Evolutionary conservation across 2,888 invertebrate species (phyloP), one percentile per base, ranked within the genome.

Genomic region (Argyra leucocephala): DNA sequence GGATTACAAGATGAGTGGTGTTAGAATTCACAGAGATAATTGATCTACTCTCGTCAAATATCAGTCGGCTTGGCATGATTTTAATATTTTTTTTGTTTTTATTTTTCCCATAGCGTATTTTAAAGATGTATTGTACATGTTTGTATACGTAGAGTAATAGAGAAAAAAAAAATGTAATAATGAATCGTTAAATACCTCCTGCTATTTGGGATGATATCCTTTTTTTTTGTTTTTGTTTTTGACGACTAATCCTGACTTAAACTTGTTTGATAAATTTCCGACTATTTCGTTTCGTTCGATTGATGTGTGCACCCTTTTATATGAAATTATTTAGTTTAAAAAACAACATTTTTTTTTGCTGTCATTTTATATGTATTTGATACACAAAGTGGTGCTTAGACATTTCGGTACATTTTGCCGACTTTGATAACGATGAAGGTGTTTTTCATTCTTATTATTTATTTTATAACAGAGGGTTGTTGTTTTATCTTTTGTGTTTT

Each of bases 11-110:
- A 18, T 48, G 18, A 48, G 18, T 48, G 18, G 48, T 48, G 48
- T 48, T 48, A 48, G 18, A 48, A 48, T 48, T 48, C 48, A 48
- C 48, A 48, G 48, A 48, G 48, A 48, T 48, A 48, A 48, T 48
- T 48, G 48, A 48, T 48, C 48, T 48, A 18, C 48, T 48, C 48
- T 48, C 48, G 6, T 48, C 48, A 48, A 48, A 48, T 48, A 48
- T 48, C 18, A 12, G 48, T 48, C 15, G n/a, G 48, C 18, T 48
- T 18, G 48, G 48, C 5, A 48, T 48, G 48, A 48, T 48, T 31
- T 31, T 31, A 7, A 31, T 31, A n/a, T n/a, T n/a, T n/a, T n/a
- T n/a, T 10, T 10, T n/a, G 48, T 48, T 48, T 31, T 48, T 18
- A 48, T 18, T 48, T 48, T 48, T 48, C 48, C 15, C 15, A 48